Evolutionary conservation across 2,797 vertebrate genomes (phyloP).

Genomic region (Tapera naevia): DNA sequence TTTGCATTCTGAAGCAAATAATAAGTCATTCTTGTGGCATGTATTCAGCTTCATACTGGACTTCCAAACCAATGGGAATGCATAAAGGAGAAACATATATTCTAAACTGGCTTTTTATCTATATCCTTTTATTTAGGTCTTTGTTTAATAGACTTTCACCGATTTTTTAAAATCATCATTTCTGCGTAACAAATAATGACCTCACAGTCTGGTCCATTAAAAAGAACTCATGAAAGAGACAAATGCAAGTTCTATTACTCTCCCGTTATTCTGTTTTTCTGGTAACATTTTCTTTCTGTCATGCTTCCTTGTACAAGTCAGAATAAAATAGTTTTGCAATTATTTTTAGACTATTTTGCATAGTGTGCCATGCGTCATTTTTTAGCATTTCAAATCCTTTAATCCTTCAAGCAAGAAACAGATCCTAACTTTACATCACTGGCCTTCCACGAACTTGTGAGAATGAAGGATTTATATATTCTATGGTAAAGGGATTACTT

Average conservation of each 20-base stretch:
- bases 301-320: background rate
- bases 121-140: background rate
- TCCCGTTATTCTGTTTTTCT: background rate
- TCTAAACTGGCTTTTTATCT: background rate
- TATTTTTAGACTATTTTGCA: slow-evolving; percentile 5
- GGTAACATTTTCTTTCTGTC: background rate
- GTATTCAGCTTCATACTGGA: background rate
- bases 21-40: background rate
- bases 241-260: background rate
- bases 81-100: background rate
- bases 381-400: slow-evolving; percentile 25
- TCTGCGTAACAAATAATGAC: background rate
- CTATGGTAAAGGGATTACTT: slow-evolving; percentile 15
- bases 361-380: background rate
- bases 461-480: slow-evolving; percentile 30
- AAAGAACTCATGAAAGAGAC: background rate
- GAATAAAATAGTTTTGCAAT: slow-evolving; percentile 11
- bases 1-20: background rate
- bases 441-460: slow-evolving; percentile 21
- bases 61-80: background rate
- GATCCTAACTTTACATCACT: background rate
- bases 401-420: slow-evolving; percentile 21
- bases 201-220: background rate
- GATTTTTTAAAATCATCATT: background rate
- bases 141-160: background rate